Conservation (phyloP, 2,113 vertebrate genomes). For the Pipa parva region DNA sequence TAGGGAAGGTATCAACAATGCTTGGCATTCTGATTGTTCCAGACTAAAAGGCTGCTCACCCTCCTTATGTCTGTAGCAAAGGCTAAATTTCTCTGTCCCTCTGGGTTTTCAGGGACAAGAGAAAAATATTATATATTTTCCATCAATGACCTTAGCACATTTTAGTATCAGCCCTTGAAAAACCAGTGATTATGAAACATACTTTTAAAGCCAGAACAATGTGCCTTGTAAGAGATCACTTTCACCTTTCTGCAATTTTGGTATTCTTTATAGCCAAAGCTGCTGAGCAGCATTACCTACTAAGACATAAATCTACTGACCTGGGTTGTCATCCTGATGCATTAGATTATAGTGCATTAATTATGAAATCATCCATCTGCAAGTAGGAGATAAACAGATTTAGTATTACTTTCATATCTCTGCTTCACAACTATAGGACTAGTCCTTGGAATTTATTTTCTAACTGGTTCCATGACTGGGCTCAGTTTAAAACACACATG, state of each 20-base stretch:
- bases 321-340: conserved; percentile 21
- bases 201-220: conserved; percentile 25
- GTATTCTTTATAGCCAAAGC: conserved; percentile 17
- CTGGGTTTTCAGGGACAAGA: conserved; percentile 10
- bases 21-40: not conserved
- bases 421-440: not conserved
- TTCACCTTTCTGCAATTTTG: conserved; percentile 9
- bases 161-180: conserved; percentile 29
- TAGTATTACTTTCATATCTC: conserved; percentile 16
- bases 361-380: conserved; percentile 17
- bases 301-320: conserved; percentile 23
- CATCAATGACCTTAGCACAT: conserved; percentile 17
- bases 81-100: conserved; percentile 3
- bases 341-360: conserved; percentile 15
- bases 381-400: conserved; percentile 4
- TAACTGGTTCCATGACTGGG: not conserved
- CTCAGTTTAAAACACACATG: no score
- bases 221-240: not conserved
- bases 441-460: conserved; percentile 18
- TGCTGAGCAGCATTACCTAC: conserved; percentile 29
- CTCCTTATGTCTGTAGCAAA: conserved; percentile 1
- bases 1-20: no score
- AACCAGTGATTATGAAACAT: conserved; percentile 33
- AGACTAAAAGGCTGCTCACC: not conserved
- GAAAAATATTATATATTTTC: conserved; percentile 21